A percentile compares a stretch with the other conserved stretches of the same genome.
Conservation (phyloP, 2,888 invertebrate species). For the Drosophila silvestris region DNA sequence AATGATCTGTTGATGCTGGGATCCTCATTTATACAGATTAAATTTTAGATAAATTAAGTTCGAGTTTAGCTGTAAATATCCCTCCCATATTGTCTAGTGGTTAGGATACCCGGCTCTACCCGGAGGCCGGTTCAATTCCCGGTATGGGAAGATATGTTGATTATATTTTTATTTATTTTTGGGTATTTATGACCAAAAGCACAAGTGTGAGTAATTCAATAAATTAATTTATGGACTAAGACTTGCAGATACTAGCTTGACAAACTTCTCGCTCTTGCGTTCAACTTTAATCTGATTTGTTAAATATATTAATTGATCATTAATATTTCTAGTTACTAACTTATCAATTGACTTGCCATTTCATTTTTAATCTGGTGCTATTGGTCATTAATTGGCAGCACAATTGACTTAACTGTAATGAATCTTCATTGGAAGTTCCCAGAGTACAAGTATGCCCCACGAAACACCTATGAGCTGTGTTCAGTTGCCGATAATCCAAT, state of each 20-base stretch:
- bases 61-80: background rate
- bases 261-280: background rate
- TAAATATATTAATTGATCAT: background rate
- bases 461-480: slow-evolving; percentile 28
- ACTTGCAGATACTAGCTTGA: background rate
- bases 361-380: background rate
- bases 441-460: background rate
- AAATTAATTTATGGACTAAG: background rate
- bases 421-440: slow-evolving; percentile 19
- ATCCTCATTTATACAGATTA: background rate
- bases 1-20: background rate
- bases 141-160: slow-evolving; percentile 60
- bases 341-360: background rate
- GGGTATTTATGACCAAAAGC: too few relatives aligned
- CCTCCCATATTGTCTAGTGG: slow-evolving; percentile 75
- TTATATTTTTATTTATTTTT: background rate
- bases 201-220: background rate
- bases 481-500: slow-evolving; percentile 67
- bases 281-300: background rate
- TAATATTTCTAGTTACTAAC: background rate
- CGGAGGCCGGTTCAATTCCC: slow-evolving; percentile 76
- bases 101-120: slow-evolving; percentile 76
- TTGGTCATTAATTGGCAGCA: slow-evolving; percentile 11
- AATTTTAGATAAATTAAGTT: background rate
- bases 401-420: slow-evolving; percentile 41